Conservation (phyloP, 1,140 invertebrate species). For the Drosophila virilis region DNA sequence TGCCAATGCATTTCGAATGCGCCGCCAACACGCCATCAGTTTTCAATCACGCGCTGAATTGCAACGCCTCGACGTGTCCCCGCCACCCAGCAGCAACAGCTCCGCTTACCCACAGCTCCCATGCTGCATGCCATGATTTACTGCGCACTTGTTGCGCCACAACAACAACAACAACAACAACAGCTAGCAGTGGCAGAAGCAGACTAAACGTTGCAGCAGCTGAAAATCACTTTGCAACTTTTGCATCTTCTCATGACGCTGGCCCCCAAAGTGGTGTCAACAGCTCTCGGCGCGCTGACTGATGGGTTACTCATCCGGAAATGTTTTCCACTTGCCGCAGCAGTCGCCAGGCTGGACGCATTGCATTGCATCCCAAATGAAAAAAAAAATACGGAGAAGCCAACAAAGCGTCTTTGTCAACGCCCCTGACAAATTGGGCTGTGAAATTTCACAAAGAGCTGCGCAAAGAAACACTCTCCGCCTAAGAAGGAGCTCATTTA, state of each 20-base stretch:
- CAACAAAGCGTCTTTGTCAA: conserved; percentile 77
- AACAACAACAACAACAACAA: conserved; percentile 4
- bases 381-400: conserved; percentile 13
- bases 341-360: conserved; percentile 4
- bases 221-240: conserved; percentile 78
- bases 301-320: conserved; percentile 81
- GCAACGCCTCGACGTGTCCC: conserved; percentile 30
- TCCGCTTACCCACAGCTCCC: not conserved
- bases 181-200: not conserved
- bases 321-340: conserved; percentile 57
- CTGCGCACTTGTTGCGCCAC: conserved; percentile 72
- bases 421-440: conserved; percentile 70
- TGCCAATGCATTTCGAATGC: conserved; percentile 74
- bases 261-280: conserved; percentile 80
- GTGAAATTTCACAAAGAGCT: conserved; percentile 53
- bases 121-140: conserved; percentile 48
- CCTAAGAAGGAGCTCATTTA: conserved; percentile 9
- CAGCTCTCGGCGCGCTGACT: conserved; percentile 67
- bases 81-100: conserved; percentile 8
- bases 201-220: conserved; percentile 28
- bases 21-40: conserved; percentile 70
- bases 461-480: conserved; percentile 1
- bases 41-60: conserved; percentile 71
- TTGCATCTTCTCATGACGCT: conserved; percentile 69
- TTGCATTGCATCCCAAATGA: conserved; percentile 7